Percentiles rank a stretch among this genome's conserved stretches.
phyloP scores from a whole-genome alignment of 2,888 invertebrate species.

The Pterostichus madidus region DNA sequence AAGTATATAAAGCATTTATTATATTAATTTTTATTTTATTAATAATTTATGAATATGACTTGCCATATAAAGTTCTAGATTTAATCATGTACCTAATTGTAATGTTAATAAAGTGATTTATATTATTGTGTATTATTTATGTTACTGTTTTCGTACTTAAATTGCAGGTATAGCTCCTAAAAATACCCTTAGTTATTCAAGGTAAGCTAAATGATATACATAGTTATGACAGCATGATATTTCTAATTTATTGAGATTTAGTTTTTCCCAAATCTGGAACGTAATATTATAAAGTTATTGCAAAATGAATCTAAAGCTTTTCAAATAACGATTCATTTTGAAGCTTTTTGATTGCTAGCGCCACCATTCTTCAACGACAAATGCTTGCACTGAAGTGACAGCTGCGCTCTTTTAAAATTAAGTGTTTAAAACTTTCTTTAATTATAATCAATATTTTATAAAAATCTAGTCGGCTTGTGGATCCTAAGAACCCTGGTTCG shows the following conservation, averaged over 20 bases:
- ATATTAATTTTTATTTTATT: slow-evolving; percentile 61
- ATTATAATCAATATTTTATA: too few relatives aligned
- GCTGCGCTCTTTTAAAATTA: too few relatives aligned
- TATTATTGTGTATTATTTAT: slow-evolving; percentile 66
- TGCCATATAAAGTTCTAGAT: slow-evolving; percentile 65
- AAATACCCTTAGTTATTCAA: not conserved
- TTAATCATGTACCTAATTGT: slow-evolving; percentile 66
- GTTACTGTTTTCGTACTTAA: not conserved
- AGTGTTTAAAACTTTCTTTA: too few relatives aligned
- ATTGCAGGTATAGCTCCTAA: not conserved
- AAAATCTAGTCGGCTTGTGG: too few relatives aligned
- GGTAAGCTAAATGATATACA: not conserved
- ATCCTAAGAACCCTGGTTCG: too few relatives aligned
- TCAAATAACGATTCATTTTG: not conserved
- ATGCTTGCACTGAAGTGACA: not conserved
- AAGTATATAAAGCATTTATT: slow-evolving; percentile 64
- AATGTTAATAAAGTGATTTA: slow-evolving; percentile 67
- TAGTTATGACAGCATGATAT: not conserved
- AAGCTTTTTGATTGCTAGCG: slow-evolving; percentile 1
- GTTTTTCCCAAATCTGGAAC: too few relatives aligned
- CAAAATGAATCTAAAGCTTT: too few relatives aligned
- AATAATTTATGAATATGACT: slow-evolving; percentile 61
- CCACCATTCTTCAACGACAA: not conserved
- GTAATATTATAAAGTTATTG: too few relatives aligned
- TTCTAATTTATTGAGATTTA: too few relatives aligned